These are phyloP conservation scores for Caenorhabditis briggsae DNA, from an alignment of 1,140 invertebrate genomes.

Conservation along the genomic window DNA sequence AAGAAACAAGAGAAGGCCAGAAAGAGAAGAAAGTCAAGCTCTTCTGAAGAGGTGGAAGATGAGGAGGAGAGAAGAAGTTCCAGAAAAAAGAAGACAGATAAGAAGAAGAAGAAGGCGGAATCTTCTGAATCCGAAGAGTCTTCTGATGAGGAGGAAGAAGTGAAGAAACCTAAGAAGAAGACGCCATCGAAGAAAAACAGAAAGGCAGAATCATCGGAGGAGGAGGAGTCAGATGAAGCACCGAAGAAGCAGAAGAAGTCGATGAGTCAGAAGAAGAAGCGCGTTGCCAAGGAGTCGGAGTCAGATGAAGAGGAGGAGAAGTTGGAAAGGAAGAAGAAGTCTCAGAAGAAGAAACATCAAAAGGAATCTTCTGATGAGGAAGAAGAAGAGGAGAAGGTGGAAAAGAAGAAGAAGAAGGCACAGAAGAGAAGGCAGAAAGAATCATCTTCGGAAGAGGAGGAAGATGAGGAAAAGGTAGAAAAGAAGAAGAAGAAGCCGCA, in stretches of 20 bases:
- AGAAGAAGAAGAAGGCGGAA: neutral
- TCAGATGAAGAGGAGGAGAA: neutral
- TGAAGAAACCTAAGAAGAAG: constrained; percentile 15
- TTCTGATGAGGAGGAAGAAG: neutral
- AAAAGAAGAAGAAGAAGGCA: neutral
- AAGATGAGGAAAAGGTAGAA: neutral
- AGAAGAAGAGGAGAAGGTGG: neutral
- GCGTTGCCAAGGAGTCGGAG: neutral
- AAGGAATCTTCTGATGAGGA: constrained; percentile 17
- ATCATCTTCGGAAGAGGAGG: neutral
- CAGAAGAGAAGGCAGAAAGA: neutral
- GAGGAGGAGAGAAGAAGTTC: neutral
- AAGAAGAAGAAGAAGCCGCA: neutral
- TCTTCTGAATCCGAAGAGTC: constrained; percentile 30
- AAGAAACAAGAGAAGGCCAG: neutral
- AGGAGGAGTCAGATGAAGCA: neutral
- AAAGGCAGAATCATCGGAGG: neutral
- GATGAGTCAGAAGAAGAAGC: neutral
- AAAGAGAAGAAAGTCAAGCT: neutral
- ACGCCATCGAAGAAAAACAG: neutral
- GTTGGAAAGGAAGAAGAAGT: neutral
- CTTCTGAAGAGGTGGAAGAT: neutral
- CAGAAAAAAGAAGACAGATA: neutral
- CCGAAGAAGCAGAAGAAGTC: neutral
- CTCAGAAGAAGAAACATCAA: neutral